Conservation (phyloP, 2,797 vertebrate species). For the Eospalax fontanierii region DNA sequence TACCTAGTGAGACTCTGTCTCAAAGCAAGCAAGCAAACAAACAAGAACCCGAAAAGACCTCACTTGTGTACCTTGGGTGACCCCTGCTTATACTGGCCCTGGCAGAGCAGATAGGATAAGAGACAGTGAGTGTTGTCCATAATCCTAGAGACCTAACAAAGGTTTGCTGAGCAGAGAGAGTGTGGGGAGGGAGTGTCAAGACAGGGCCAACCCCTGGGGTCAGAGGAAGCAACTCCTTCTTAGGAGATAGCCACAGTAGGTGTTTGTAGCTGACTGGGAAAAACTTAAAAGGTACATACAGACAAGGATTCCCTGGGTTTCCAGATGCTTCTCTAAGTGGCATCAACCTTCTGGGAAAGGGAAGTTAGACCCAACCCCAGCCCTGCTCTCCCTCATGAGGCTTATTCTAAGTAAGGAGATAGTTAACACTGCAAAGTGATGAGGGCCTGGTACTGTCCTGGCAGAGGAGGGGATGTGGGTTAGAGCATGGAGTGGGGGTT, state of each 20-base stretch:
- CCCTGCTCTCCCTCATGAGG: not conserved
- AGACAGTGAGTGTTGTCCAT: not conserved
- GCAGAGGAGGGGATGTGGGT: conserved; percentile 33
- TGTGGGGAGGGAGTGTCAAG: not conserved
- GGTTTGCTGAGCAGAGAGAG: not conserved
- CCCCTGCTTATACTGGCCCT: not conserved
- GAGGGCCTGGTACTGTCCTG: not conserved
- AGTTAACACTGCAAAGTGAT: not conserved
- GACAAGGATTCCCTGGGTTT: not conserved
- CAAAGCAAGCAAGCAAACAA: no score
- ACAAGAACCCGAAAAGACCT: not conserved
- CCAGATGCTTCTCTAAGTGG: not conserved
- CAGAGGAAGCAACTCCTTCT: not conserved
- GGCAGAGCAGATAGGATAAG: conserved; percentile 1
- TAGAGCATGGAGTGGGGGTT: not conserved
- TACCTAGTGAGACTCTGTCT: no score
- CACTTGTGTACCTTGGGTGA: not conserved
- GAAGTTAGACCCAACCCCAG: not conserved
- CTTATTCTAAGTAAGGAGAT: not conserved
- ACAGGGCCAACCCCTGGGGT: not conserved
- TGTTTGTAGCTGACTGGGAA: not conserved
- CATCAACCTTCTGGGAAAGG: not conserved
- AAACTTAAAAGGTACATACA: not conserved
- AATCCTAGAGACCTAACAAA: not conserved
- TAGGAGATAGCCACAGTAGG: not conserved